Evolutionary conservation across 2,113 vertebrate species (phyloP).

Genomic region (Muscicapa adusta): DNA sequence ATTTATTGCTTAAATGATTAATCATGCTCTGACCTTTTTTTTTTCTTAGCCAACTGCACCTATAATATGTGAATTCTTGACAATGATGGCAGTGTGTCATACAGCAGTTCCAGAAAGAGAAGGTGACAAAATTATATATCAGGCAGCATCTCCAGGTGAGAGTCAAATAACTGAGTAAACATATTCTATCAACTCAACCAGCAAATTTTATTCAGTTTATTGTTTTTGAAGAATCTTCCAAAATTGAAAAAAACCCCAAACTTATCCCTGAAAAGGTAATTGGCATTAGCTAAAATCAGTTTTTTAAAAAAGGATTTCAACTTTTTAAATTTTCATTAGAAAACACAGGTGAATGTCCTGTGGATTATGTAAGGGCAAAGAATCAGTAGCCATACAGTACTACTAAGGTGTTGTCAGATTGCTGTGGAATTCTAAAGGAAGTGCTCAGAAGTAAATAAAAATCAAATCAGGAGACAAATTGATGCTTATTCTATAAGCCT

Average conservation of each 20-base stretch:
- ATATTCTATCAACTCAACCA: not conserved
- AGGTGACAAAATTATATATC: slow-evolving; percentile 87
- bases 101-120: slow-evolving; percentile 91
- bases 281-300: not conserved
- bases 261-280: not conserved
- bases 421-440: not conserved
- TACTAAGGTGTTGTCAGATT: not conserved
- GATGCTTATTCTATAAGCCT: not conserved
- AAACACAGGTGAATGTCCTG: not conserved
- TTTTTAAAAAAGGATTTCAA: not conserved
- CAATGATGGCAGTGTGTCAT: slow-evolving; percentile 98
- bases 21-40: not conserved
- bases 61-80: slow-evolving; percentile 96
- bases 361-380: not conserved
- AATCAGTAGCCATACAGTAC: not conserved
- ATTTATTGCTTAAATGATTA: not conserved
- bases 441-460: not conserved
- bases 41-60: slow-evolving; percentile 86
- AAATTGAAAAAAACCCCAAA: not conserved
- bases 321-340: not conserved
- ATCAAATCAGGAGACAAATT: not conserved
- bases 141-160: slow-evolving; percentile 96
- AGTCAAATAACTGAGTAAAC: not conserved
- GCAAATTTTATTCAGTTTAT: not conserved
- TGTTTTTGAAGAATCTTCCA: not conserved